Base-by-base conservation (phyloP, 2,113 vertebrate genomes). In the Cavia aperea region DNA sequence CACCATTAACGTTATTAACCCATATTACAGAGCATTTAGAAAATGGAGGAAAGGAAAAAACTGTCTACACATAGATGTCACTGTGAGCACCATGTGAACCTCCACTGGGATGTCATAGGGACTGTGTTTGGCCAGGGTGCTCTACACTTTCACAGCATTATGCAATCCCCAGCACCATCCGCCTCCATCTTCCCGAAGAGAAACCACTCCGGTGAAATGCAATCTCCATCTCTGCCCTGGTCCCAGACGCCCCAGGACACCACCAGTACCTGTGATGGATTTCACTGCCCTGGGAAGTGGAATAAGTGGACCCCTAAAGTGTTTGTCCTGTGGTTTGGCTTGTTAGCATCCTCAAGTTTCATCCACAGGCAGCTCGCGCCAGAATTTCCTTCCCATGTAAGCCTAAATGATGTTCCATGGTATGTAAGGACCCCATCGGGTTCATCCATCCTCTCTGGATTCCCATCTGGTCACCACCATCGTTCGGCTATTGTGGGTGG, bases 81-180 rank as follows among this genome's bases (percentile, higher is more conserved):
- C 18, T 3, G 1, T 16, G 16, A 62, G 29, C 8, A 60, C 58
- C 11, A 12, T 60, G 39, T 19, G 73, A 65, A 68, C 68, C 31
- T 77, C 54, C 70, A n/a, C 62, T 49, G 31, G 3, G 43, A 39
- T 33, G 23, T 54, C 43, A 8, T 26, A 26, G 14, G 33, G 2
- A 1, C 19, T 1, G 0, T 33, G 58, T 60, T 60, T 11, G 36
- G 33, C n/a, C 51, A 4, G 4, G 23, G 54, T 60, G 7, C 3
- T 58, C 4, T 5, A 72, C 2, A 19, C 54, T 1, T 58, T 43
- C 29, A 19, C 7, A 6, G 1, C 21, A 6, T 8, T 1, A 4
- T 29, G 14, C 46, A 60, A 4, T 60, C n/a, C 14, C 23, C 51
- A 24, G 56, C 54, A 33, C 29, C 10, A 14, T 14, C 39, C 16